Percentiles rank a stretch among this genome's conserved stretches.
phyloP scores from a whole-genome alignment of 2,888 invertebrate genomes.

The Herminia tarsipennalis region DNA sequence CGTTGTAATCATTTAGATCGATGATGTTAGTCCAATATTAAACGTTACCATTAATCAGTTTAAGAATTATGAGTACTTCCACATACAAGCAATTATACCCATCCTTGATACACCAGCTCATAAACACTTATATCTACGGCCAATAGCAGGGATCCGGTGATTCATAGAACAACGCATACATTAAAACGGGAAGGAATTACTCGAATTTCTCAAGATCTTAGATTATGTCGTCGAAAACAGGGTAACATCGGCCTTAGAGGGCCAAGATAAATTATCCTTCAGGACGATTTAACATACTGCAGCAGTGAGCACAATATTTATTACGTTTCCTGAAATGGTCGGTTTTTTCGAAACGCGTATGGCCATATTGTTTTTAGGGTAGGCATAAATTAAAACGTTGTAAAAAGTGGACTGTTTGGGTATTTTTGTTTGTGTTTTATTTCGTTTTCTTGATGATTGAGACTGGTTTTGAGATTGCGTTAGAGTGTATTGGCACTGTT shows the following conservation, averaged over 20 bases:
- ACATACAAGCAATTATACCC: too few species aligned
- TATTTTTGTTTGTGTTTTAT: too few species aligned
- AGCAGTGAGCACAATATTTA: slow-evolving; percentile 35
- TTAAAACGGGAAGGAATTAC: slow-evolving; percentile 27
- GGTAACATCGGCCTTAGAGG: slow-evolving; percentile 17
- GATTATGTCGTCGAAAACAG: slow-evolving; percentile 36
- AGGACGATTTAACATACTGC: slow-evolving; percentile 49
- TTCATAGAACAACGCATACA: slow-evolving; percentile 15
- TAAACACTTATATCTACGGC: too few species aligned
- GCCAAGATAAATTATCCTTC: slow-evolving; percentile 43
- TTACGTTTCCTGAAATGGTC: slow-evolving; percentile 16
- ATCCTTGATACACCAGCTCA: too few species aligned
- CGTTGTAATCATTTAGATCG: too few species aligned
- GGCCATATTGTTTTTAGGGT: not conserved
- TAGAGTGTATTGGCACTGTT: too few species aligned
- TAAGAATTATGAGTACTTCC: too few species aligned
- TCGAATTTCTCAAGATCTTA: slow-evolving; percentile 38
- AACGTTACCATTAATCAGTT: too few species aligned
- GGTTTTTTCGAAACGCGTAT: slow-evolving; percentile 6
- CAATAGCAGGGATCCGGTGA: slow-evolving; percentile 13
- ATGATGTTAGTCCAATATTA: too few species aligned
- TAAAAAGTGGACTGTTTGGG: too few species aligned
- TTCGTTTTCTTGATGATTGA: too few species aligned
- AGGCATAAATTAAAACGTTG: not conserved
- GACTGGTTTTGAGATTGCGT: too few species aligned